A percentile compares a stretch with the other conserved stretches of the same genome.
These are phyloP conservation scores for Helicoverpa armigera DNA, from an alignment of 1,140 invertebrate species.

Conservation along the genomic window DNA sequence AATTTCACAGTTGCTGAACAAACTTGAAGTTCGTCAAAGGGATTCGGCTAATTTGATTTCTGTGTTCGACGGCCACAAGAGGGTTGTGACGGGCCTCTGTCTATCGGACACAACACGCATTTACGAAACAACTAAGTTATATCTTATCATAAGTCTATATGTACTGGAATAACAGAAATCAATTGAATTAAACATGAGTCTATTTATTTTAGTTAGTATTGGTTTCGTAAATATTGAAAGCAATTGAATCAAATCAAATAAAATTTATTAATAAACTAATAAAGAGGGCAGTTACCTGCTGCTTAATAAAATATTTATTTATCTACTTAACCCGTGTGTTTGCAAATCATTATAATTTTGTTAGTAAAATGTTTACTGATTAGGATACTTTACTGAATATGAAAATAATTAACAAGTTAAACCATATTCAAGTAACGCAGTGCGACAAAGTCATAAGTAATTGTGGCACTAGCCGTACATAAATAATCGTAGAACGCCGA, in stretches of 20 bases:
- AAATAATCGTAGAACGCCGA: background rate
- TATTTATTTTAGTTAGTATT: background rate
- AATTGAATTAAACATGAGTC: background rate
- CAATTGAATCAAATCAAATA: background rate
- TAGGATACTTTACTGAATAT: background rate
- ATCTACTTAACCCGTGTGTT: background rate
- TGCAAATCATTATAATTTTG: background rate
- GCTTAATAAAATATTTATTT: background rate
- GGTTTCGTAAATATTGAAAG: background rate
- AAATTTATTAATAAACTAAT: background rate
- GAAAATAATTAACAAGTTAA: background rate
- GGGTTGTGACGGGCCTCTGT: constrained; percentile 52
- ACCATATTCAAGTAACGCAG: background rate
- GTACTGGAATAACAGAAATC: background rate
- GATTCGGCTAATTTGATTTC: constrained; percentile 73
- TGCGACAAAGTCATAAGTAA: background rate
- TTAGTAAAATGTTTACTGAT: too few species aligned
- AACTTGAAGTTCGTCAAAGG: constrained; percentile 70
- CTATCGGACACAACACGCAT: constrained; percentile 57
- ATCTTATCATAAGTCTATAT: constrained; percentile 17
- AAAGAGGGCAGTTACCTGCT: background rate
- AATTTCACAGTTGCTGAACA: constrained; percentile 60
- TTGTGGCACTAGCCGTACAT: background rate
- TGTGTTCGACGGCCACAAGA: constrained; percentile 65
- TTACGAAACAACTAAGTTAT: constrained; percentile 51